phyloP scores from a whole-genome alignment of 2,888 invertebrate species.

The Trissolcus japonicus region DNA sequence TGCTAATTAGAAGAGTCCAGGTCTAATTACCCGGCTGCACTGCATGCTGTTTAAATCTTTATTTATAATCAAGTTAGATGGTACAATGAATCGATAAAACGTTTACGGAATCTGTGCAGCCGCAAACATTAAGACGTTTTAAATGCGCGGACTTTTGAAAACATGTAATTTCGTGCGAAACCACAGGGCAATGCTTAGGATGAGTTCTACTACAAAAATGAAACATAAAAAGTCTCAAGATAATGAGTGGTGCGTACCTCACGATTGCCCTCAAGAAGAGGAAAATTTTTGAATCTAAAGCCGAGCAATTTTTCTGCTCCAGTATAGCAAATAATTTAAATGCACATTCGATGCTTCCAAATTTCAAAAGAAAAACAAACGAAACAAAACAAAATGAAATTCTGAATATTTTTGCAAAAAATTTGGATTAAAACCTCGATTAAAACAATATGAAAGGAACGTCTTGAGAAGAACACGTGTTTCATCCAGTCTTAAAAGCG shows the following conservation, averaged over 20 bases:
- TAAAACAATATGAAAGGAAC: too few relatives aligned
- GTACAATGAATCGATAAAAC: constrained; percentile 47
- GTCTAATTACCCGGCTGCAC: constrained; percentile 65
- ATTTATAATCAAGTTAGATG: constrained; percentile 47
- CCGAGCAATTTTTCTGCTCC: too few relatives aligned
- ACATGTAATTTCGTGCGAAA: constrained; percentile 44
- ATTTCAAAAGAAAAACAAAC: too few relatives aligned
- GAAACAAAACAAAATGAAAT: too few relatives aligned
- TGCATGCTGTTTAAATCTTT: constrained; percentile 36
- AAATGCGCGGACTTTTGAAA: constrained; percentile 36
- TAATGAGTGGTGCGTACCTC: too few relatives aligned
- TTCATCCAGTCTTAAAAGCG: constrained; percentile 8
- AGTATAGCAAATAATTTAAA: too few relatives aligned
- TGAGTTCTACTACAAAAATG: not conserved
- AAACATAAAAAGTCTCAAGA: not conserved
- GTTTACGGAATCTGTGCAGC: constrained; percentile 18
- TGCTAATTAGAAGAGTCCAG: constrained; percentile 67
- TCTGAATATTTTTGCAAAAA: too few relatives aligned
- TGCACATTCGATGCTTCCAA: too few relatives aligned
- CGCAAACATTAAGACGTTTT: constrained; percentile 44
- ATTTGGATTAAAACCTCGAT: too few relatives aligned
- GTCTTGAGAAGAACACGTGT: not conserved
- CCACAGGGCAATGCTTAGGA: constrained; percentile 1
- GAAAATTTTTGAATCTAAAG: too few relatives aligned
- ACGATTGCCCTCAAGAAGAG: too few relatives aligned